Base-by-base conservation (phyloP, 2,888 invertebrate genomes). In the Tiliacea aurago region DNA sequence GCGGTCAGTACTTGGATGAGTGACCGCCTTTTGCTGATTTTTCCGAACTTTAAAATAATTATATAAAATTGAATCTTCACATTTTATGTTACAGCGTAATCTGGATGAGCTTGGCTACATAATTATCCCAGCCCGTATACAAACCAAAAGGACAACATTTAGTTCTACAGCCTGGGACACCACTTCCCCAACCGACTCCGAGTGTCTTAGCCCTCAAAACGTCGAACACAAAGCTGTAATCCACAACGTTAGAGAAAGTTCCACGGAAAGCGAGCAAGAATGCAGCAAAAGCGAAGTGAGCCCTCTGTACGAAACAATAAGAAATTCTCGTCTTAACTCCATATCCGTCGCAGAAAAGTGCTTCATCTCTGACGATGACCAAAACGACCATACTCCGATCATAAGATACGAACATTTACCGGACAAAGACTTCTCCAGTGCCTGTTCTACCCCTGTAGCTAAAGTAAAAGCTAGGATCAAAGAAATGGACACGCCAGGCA, bases 401-500 rank as follows among this genome's bases (percentile, higher is more conserved):
- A 69, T 90, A 0, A 90, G 90, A 77, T 94, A 92, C 79, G 89
- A 92, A 6, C 88, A 91, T 56, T 58, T 94, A 28, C 91, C 90
- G 5, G 93, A 92, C 10, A 93, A 93, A 59, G 93, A 93, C 2
- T 92, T 85, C 53, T 93, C 95, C 0, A 96, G 95, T 83, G 93
- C 94, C 59, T 96, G 94, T 69, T 96, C 96, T 0, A 96, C 96
- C 0, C 96, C 96, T 2, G 89, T 96, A 84, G 86, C 93, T 20
- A 95, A 94, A 76, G 84, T 95, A 2, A 90, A 90, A 53, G 91
- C 94, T 1, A 89, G 93, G 41, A 90, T 94, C 11, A 95, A 92
- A 86, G 94, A 95, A 23, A 86, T 93, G 13, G 93, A 89, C 0
- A 93, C 96, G 0, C 95, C 96, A 28, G 93, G 93, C 67, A 84